Evolutionary conservation across 2,797 vertebrate genomes (phyloP), one percentile per base, ranked within the genome.

Genomic region (Phyllotis vaccarum): DNA sequence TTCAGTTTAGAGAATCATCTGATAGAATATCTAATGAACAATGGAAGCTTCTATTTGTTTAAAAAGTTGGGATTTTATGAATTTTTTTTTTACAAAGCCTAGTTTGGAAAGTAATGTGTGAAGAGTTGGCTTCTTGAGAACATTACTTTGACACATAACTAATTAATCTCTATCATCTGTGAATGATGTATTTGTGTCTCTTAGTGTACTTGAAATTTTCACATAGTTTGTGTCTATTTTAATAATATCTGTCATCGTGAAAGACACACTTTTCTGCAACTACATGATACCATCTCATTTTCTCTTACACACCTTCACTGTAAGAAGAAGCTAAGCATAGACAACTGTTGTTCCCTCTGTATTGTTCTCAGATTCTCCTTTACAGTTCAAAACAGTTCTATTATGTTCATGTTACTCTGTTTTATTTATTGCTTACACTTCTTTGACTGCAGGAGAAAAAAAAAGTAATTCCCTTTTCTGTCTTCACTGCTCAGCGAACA

Each of bases 401-500:
- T 29, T 74, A 49, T 11, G 62, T 5, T 0, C 29, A 19, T 34
- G 4, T 29, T 76, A 27, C 27, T 21, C 27, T 64, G 31, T 78
- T 80, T 92, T 81, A 62, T 66, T 85, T 37, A 37, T 13, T 86
- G 11, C 95, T 93, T 54, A 46, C 92, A 27, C 4, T 10, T 91
- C 3, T 64, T 95, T 96, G 58, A 34, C n/a, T 89, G 16, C 10
- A 93, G 43, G 94, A n/a, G n/a, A n/a, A n/a, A n/a, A n/a, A n/a
- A n/a, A n/a, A n/a, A n/a, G n/a, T n/a, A n/a, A 34, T 75, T 88
- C 10, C 6, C 80, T 96, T 82, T 78, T 27, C 21, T 11, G 66
- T 64, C 54, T 86, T 81, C n/a, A 40, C 3, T 31, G 17, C 70
- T 93, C 29, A 29, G 12, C 62, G 94, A 93, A 89, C 76, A 85